Conservation (phyloP, 2,888 invertebrate species). For the Synergus laeviventris region DNA sequence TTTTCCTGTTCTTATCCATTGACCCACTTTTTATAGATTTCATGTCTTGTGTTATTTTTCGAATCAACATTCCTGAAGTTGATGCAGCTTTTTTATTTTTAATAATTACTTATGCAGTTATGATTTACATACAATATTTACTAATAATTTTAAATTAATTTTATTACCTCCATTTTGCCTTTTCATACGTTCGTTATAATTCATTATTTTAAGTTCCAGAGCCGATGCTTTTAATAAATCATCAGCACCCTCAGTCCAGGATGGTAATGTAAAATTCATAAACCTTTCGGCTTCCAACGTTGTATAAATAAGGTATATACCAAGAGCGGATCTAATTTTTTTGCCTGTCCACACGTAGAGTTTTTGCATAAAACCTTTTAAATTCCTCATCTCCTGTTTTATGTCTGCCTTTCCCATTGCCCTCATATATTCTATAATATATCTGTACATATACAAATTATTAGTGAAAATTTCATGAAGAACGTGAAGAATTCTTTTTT, state of each 20-base stretch:
- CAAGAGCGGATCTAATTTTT: neutral
- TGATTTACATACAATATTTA: neutral
- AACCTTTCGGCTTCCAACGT: slow-evolving; percentile 71
- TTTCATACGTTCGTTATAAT: slow-evolving; percentile 76
- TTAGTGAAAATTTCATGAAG: too few relatives aligned
- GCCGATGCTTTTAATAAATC: slow-evolving; percentile 78
- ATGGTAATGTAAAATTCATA: slow-evolving; percentile 78
- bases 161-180: slow-evolving; percentile 78
- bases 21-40: slow-evolving; percentile 62
- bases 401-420: neutral
- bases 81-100: neutral
- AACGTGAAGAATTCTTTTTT: too few relatives aligned
- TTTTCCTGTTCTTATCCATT: slow-evolving; percentile 68
- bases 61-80: slow-evolving; percentile 50
- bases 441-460: neutral
- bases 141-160: slow-evolving; percentile 56
- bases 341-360: slow-evolving; percentile 9
- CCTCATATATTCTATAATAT: neutral
- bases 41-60: slow-evolving; percentile 50
- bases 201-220: slow-evolving; percentile 79
- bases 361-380: neutral
- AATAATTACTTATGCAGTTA: neutral
- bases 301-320: neutral
- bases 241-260: slow-evolving; percentile 79
- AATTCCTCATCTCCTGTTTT: neutral